These are phyloP conservation scores for Paraescarpia echinospica DNA, from an alignment of 1,140 invertebrate genomes.

Conservation along the genomic window DNA sequence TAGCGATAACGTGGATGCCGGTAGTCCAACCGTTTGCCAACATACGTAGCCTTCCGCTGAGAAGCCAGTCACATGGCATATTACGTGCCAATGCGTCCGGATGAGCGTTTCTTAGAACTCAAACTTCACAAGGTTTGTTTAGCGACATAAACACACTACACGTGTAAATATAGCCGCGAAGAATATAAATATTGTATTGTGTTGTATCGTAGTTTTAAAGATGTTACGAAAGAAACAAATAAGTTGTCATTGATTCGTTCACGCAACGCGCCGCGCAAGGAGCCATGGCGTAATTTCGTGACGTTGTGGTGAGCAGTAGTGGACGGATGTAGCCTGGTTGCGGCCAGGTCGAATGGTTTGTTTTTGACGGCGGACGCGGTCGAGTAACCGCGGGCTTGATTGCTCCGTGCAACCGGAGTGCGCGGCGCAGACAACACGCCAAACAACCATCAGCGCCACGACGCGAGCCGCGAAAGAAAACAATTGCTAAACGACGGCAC, in stretches of 20 bases:
- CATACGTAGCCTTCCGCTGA: not conserved
- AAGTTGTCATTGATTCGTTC: not conserved
- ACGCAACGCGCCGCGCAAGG: not conserved
- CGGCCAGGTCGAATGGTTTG: not conserved
- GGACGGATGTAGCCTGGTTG: not conserved
- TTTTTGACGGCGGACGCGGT: not conserved
- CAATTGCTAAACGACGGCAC: slow-evolving; percentile 3
- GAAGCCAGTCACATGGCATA: too few species aligned
- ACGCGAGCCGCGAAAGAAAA: not conserved
- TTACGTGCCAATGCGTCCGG: too few species aligned
- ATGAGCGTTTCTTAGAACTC: not conserved
- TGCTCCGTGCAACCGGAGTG: not conserved
- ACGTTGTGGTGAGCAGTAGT: not conserved
- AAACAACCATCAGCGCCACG: not conserved
- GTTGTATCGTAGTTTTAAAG: not conserved
- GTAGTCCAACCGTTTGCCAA: not conserved
- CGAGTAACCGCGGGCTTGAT: not conserved
- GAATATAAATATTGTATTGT: not conserved
- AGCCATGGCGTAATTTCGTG: not conserved
- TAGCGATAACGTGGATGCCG: not conserved
- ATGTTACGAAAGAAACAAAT: not conserved
- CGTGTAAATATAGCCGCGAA: not conserved
- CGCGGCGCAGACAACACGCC: not conserved
- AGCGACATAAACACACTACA: not conserved
- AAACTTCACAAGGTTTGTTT: not conserved